phyloP scores from a whole-genome alignment of 1,140 invertebrate genomes.

The Zaprionus africanus region DNA sequence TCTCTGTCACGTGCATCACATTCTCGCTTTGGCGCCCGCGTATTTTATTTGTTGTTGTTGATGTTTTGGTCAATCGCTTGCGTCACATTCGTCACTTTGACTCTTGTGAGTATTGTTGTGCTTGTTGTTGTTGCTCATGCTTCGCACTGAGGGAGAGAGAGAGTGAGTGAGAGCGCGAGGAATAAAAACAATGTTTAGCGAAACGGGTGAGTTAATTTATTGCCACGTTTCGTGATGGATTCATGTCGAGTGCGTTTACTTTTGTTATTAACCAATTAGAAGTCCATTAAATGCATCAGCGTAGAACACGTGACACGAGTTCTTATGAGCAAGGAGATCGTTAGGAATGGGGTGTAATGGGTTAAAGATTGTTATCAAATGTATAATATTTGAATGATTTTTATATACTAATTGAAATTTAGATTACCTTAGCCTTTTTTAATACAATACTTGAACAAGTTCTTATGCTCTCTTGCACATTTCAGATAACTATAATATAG shows the following conservation, averaged over 20 bases:
- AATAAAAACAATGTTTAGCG: slow-evolving; percentile 21
- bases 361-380: neutral
- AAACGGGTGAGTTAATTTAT: slow-evolving; percentile 35
- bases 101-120: slow-evolving; percentile 5
- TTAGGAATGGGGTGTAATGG: neutral
- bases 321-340: neutral
- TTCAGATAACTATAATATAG: slow-evolving; percentile 53
- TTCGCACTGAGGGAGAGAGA: neutral
- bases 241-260: slow-evolving; percentile 5
- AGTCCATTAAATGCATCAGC: neutral
- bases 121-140: neutral
- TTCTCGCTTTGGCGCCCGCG: neutral
- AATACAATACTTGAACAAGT: neutral
- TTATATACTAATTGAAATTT: too few relatives aligned
- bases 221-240: slow-evolving; percentile 6
- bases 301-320: neutral
- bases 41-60: neutral
- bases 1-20: slow-evolving; percentile 8
- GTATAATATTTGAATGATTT: too few relatives aligned
- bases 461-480: neutral
- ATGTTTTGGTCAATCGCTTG: slow-evolving; percentile 1
- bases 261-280: slow-evolving; percentile 51
- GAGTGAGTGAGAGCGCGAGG: neutral
- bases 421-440: neutral
- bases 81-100: slow-evolving; percentile 9